These are phyloP conservation scores for Phallusia fumigata DNA, from an alignment of 23 tunicate genomes.

Conservation along the genomic window DNA sequence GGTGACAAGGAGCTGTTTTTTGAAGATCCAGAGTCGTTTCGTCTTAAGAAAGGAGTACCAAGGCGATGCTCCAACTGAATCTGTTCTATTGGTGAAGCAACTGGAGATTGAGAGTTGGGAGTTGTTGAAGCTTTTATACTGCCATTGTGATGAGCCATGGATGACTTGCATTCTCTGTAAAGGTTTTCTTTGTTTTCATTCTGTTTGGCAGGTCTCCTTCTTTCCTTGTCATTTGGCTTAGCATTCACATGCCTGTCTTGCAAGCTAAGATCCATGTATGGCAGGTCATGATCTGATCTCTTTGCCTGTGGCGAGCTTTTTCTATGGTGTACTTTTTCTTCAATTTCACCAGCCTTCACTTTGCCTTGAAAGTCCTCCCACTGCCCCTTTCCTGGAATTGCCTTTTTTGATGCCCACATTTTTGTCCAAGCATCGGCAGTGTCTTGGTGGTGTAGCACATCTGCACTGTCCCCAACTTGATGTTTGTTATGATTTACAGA, in stretches of 20 bases:
- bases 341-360: not conserved
- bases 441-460: not conserved
- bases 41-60: not conserved
- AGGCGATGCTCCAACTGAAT: not conserved
- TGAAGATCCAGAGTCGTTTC: conserved; percentile 6
- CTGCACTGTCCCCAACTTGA: not conserved
- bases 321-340: not conserved
- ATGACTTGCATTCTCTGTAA: conserved; percentile 49
- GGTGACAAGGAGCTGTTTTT: not conserved
- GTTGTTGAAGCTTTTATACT: not conserved
- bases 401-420: conserved; percentile 20
- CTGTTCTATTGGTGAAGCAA: not conserved
- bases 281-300: not conserved
- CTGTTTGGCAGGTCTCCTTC: not conserved
- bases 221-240: not conserved
- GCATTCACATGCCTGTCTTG: not conserved
- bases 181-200: conserved; percentile 39
- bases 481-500: not conserved
- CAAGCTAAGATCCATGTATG: not conserved
- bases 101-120: conserved; percentile 3
- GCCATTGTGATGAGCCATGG: conserved; percentile 37
- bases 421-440: not conserved
- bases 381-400: not conserved
- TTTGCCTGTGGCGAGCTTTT: conserved; percentile 14
- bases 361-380: not conserved